Conservation (phyloP, 1,140 invertebrate genomes). For the Ditylenchus dipsaci region DNA sequence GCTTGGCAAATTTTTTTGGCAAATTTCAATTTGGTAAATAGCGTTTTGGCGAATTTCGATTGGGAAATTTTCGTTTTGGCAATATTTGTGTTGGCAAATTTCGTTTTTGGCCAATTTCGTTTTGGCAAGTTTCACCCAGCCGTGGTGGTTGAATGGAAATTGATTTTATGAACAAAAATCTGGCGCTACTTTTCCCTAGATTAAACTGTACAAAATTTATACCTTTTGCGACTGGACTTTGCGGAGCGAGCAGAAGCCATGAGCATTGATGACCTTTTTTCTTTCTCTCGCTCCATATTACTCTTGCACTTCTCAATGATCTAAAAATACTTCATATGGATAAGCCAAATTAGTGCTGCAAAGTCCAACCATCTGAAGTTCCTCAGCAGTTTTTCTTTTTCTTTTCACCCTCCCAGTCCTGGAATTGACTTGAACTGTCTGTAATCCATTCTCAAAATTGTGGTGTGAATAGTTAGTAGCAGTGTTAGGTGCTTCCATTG, state of each 20-base stretch:
- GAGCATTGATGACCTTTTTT: not conserved
- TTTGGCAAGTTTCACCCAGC: too few relatives aligned
- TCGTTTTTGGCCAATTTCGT: too few relatives aligned
- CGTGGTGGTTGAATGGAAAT: too few relatives aligned
- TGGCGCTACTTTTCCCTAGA: too few relatives aligned
- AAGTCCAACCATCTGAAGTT: not conserved
- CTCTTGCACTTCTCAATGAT: constrained; percentile 3
- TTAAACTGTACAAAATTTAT: too few relatives aligned
- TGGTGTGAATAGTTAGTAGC: not conserved
- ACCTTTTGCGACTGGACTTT: too few relatives aligned
- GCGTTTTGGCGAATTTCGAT: too few relatives aligned
- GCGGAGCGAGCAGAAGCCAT: not conserved
- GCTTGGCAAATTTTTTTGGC: too few relatives aligned
- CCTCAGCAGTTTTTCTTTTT: constrained; percentile 10
- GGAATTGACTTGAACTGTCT: not conserved
- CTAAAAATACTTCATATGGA: not conserved
- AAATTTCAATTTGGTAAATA: too few relatives aligned
- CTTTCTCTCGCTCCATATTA: not conserved
- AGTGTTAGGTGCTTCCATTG: not conserved
- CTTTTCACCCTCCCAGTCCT: not conserved
- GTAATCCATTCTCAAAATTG: not conserved
- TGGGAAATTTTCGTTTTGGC: too few relatives aligned
- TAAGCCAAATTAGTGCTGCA: not conserved
- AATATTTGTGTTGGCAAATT: too few relatives aligned
- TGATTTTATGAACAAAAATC: too few relatives aligned